phyloP scores from a whole-genome alignment of 2,113 vertebrate species.

The Morone chrysops region DNA sequence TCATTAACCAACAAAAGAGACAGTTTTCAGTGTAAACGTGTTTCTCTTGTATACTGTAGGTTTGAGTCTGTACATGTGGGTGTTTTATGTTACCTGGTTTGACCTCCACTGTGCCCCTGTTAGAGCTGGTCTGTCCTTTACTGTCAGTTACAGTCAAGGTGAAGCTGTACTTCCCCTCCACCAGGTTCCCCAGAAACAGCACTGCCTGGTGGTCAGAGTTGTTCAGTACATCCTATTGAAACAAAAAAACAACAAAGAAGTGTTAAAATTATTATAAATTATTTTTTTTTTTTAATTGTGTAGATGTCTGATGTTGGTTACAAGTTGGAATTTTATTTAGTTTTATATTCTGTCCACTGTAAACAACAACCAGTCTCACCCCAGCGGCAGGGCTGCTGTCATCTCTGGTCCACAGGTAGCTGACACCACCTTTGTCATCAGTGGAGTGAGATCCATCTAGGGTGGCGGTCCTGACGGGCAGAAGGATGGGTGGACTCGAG shows the following conservation, averaged over 20 bases:
- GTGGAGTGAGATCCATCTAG: constrained; percentile 93
- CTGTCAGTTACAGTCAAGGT: constrained; percentile 93
- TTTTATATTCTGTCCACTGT: background rate
- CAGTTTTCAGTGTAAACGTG: background rate
- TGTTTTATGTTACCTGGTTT: constrained; percentile 85
- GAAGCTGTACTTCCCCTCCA: constrained; percentile 94
- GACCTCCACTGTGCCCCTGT: constrained; percentile 90
- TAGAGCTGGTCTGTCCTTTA: constrained; percentile 92
- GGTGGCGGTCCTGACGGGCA: constrained; percentile 88
- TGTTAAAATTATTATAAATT: background rate
- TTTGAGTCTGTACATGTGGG: background rate
- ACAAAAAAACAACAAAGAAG: background rate
- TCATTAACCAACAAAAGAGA: background rate
- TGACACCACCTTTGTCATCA: constrained; percentile 93
- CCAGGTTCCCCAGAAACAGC: constrained; percentile 94
- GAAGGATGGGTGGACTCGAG: constrained; percentile 86
- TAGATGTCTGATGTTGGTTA: background rate
- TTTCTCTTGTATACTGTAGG: background rate
- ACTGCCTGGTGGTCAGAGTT: constrained; percentile 94
- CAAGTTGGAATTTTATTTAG: background rate
- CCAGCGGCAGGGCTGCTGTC: constrained; percentile 95
- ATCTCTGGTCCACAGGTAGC: constrained; percentile 93
- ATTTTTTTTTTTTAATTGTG: background rate
- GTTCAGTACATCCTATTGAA: constrained; percentile 93
- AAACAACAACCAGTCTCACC: constrained; percentile 81